Evolutionary conservation across 2,113 vertebrate genomes (phyloP).

Genomic region (Drymodes brunneopygia): DNA sequence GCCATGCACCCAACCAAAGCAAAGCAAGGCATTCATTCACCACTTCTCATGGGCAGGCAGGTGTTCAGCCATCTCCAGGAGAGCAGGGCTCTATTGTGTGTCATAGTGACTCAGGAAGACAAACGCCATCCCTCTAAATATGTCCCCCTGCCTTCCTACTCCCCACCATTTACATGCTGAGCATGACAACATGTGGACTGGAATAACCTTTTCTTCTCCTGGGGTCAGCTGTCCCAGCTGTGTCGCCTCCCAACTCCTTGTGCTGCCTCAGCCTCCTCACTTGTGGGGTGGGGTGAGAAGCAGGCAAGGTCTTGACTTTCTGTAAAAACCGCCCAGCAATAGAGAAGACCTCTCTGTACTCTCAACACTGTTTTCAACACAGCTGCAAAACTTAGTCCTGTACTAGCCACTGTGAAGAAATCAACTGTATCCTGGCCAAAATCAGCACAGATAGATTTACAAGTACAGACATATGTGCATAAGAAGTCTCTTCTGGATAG

Average conservation of each 20-base stretch:
- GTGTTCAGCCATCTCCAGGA: neutral
- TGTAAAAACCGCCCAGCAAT: neutral
- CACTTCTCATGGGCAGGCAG: neutral
- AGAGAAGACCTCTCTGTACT: neutral
- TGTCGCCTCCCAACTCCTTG: neutral
- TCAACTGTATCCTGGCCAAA: neutral
- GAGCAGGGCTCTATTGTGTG: rapidly evolving
- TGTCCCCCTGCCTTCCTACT: neutral
- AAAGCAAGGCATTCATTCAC: neutral
- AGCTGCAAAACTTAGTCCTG: neutral
- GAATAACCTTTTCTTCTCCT: neutral
- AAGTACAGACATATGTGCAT: neutral
- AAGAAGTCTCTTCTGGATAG: neutral
- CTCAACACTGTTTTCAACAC: neutral
- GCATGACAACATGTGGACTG: rapidly evolving
- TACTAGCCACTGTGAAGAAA: neutral
- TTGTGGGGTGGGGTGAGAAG: neutral
- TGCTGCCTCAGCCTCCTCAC: neutral
- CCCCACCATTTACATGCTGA: neutral
- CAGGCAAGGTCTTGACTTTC: neutral
- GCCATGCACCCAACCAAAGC: rapidly evolving
- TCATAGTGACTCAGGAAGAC: neutral
- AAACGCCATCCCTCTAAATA: neutral
- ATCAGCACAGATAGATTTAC: neutral
- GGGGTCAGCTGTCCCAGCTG: neutral